These are phyloP conservation scores for Oryzias dopingdopingensis DNA, from an alignment of 2,797 vertebrate genomes.

Conservation along the genomic window DNA sequence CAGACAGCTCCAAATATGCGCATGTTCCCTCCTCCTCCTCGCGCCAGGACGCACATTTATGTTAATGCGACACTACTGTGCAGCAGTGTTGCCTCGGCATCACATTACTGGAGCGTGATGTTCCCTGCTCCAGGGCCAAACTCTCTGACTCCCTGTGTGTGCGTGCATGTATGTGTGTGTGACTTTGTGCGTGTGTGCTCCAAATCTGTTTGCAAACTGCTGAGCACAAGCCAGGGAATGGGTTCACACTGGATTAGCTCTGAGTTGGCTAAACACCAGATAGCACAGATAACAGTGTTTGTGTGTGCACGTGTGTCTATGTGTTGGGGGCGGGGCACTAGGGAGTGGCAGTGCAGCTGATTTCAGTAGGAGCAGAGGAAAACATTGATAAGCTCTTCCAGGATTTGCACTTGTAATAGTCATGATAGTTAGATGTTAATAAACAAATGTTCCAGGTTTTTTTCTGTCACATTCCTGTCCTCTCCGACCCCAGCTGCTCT, in stretches of 20 bases:
- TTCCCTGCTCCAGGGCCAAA: slow-evolving; percentile 70
- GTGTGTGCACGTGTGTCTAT: slow-evolving; percentile 21
- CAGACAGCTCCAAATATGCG: slow-evolving; percentile 38
- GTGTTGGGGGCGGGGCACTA: not conserved
- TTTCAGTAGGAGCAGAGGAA: slow-evolving; percentile 65
- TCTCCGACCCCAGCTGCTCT: too few species aligned
- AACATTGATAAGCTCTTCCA: slow-evolving; percentile 67
- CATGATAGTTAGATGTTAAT: slow-evolving; percentile 49
- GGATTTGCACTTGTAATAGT: slow-evolving; percentile 51
- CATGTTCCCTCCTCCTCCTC: slow-evolving; percentile 35
- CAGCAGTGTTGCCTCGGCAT: slow-evolving; percentile 61
- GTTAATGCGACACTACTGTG: slow-evolving; percentile 61
- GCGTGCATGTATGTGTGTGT: slow-evolving; percentile 37
- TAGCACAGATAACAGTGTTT: slow-evolving; percentile 55
- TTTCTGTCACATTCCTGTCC: too few species aligned
- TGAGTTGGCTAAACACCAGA: slow-evolving; percentile 74
- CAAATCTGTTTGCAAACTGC: slow-evolving; percentile 74
- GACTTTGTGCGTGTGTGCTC: slow-evolving; percentile 34
- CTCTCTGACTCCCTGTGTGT: slow-evolving; percentile 37
- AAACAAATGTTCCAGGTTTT: slow-evolving; percentile 6
- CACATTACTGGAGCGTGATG: slow-evolving; percentile 78
- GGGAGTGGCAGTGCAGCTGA: slow-evolving; percentile 43
- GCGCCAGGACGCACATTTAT: slow-evolving; percentile 56
- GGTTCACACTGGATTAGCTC: slow-evolving; percentile 74
- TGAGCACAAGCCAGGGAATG: slow-evolving; percentile 68